phyloP scores from a whole-genome alignment of 2,113 vertebrate genomes.

The Ptilorrhoa leucosticta region DNA sequence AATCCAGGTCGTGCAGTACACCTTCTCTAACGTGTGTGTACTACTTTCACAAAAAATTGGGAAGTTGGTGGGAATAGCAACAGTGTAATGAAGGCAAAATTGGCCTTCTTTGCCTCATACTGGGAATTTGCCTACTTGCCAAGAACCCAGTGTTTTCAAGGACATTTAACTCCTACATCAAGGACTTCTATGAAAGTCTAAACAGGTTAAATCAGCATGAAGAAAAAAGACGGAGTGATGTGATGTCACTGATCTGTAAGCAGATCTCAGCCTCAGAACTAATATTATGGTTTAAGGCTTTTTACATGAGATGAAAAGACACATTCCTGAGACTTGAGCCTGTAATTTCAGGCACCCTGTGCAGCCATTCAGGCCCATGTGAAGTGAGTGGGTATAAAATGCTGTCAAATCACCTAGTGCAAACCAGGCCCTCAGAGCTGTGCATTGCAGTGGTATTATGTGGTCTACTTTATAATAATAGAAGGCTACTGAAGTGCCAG shows the following conservation, averaged over 20 bases:
- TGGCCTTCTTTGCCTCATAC: slow-evolving; percentile 48
- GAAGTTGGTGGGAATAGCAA: slow-evolving; percentile 62
- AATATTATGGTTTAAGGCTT: slow-evolving; percentile 49
- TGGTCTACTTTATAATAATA: not conserved
- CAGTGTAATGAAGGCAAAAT: slow-evolving; percentile 57
- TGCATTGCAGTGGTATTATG: not conserved
- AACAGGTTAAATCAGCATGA: slow-evolving; percentile 59
- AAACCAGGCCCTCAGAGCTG: not conserved
- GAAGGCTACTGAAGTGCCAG: not conserved
- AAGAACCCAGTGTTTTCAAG: slow-evolving; percentile 57
- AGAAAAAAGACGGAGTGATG: not conserved
- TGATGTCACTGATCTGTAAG: slow-evolving; percentile 60
- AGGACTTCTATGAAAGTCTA: slow-evolving; percentile 48
- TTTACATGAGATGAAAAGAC: slow-evolving; percentile 20
- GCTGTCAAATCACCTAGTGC: not conserved
- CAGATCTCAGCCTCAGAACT: slow-evolving; percentile 40
- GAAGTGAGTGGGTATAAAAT: not conserved
- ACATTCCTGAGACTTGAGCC: not conserved
- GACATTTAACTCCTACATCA: slow-evolving; percentile 36
- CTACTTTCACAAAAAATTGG: slow-evolving; percentile 56
- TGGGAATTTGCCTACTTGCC: slow-evolving; percentile 66
- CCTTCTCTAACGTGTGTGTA: not conserved
- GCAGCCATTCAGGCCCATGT: not conserved
- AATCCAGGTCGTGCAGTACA: slow-evolving; percentile 49
- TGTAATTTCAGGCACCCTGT: not conserved